Conservation (phyloP, 2,888 invertebrate species). For the Acrocyrtus sp. region DNA sequence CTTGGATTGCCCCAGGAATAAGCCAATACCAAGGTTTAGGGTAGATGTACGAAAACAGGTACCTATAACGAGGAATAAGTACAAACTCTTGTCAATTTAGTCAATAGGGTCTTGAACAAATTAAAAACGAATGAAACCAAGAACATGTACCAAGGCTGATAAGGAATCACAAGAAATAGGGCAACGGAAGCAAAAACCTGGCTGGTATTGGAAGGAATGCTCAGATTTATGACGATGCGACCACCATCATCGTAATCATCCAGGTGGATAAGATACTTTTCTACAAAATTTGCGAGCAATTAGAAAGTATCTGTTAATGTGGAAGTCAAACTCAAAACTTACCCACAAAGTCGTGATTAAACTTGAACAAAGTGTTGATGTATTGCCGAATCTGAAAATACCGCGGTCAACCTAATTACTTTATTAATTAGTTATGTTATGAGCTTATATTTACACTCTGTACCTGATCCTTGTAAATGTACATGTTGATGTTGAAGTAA, state of each 20-base stretch:
- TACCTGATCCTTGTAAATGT: constrained; percentile 35
- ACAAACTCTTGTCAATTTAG: no score
- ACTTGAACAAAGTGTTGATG: constrained; percentile 41
- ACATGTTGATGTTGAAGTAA: constrained; percentile 37
- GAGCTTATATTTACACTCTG: background rate
- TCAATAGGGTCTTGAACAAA: no score
- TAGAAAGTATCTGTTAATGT: background rate
- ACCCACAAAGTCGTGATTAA: constrained; percentile 28
- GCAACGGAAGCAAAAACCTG: constrained; percentile 38
- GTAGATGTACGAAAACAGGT: constrained; percentile 48
- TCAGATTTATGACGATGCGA: constrained; percentile 33
- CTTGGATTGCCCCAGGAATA: constrained; percentile 53
- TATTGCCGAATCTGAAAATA: constrained; percentile 28
- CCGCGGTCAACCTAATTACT: background rate
- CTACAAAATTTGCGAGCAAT: constrained; percentile 12
- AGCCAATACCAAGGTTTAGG: constrained; percentile 50
- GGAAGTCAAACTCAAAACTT: background rate
- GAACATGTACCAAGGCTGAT: constrained; percentile 52
- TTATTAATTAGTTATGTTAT: no score
- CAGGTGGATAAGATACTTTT: constrained; percentile 28
- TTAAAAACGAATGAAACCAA: no score
- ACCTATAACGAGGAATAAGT: no score
- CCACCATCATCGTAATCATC: constrained; percentile 39
- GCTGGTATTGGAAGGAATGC: constrained; percentile 34
- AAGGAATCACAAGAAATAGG: constrained; percentile 39